A percentile compares a stretch with the other conserved stretches of the same genome.
phyloP scores from a whole-genome alignment of 2,113 vertebrate species.

The Caracal caracal region DNA sequence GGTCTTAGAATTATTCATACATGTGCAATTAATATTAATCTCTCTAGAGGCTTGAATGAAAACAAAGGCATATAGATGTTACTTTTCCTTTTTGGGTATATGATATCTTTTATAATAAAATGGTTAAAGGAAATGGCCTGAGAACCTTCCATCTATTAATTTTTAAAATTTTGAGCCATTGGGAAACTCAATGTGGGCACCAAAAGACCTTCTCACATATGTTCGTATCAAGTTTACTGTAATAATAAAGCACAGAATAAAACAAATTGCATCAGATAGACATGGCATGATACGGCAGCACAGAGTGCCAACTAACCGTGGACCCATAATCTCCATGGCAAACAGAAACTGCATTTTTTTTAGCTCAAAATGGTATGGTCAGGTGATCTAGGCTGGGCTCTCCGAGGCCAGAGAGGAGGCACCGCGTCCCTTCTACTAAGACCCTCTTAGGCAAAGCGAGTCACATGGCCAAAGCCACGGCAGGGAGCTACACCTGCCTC shows the following conservation, averaged over 20 bases:
- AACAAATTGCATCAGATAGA: background rate
- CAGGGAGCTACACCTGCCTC: background rate
- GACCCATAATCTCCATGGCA: too few species aligned
- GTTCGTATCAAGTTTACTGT: background rate
- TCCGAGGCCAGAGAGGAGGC: too few species aligned
- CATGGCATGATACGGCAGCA: fast-evolving
- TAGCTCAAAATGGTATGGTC: background rate
- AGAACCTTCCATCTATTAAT: background rate
- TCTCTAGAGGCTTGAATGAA: background rate
- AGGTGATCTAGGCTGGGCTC: background rate
- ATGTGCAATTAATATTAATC: background rate
- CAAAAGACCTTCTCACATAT: background rate
- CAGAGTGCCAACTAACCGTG: background rate
- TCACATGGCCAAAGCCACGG: background rate
- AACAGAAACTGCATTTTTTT: background rate
- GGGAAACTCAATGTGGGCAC: background rate
- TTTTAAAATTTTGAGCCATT: background rate
- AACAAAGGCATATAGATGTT: background rate
- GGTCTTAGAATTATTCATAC: background rate
- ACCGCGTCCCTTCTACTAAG: background rate
- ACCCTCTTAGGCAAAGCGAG: background rate
- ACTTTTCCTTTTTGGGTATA: background rate
- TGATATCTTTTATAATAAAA: background rate
- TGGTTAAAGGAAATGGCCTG: background rate
- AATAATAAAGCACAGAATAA: background rate